Conservation (phyloP, 1,140 invertebrate genomes). For the Scaptomyza pallida region DNA sequence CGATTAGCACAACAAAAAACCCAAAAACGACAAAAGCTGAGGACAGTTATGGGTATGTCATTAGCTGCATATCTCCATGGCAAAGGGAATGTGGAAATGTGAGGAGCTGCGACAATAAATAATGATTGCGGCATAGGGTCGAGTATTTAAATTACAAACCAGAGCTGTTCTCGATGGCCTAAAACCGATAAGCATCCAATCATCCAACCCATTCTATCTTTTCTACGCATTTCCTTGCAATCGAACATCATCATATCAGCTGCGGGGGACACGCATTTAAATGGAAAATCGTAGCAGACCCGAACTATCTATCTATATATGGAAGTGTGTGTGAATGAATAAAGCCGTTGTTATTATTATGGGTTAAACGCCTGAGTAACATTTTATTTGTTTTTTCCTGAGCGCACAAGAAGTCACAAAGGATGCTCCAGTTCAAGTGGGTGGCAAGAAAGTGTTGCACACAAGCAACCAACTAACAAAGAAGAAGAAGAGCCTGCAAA, state of each 20-base stretch:
- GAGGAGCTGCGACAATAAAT: slow-evolving; percentile 57
- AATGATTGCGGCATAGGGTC: slow-evolving; percentile 56
- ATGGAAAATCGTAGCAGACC: slow-evolving; percentile 54
- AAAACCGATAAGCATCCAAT: background rate
- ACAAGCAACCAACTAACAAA: too few relatives aligned
- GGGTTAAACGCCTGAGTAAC: background rate
- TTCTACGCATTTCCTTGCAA: background rate
- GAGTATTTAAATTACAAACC: slow-evolving; percentile 71
- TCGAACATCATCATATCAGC: slow-evolving; percentile 24
- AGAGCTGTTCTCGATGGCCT: background rate
- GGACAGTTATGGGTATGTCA: slow-evolving; percentile 12
- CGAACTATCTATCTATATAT: background rate
- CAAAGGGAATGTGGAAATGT: slow-evolving; percentile 39
- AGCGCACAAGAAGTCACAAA: slow-evolving; percentile 14
- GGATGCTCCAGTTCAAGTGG: background rate
- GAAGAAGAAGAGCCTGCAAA: background rate
- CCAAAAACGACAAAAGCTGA: background rate
- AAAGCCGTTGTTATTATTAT: slow-evolving; percentile 15
- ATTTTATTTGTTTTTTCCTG: slow-evolving; percentile 50
- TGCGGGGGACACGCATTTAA: slow-evolving; percentile 66
- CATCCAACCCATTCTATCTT: background rate
- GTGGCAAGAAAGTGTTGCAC: background rate
- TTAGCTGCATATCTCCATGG: slow-evolving; percentile 16
- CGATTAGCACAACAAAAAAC: slow-evolving; percentile 54
- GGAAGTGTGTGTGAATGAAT: background rate